Evolutionary conservation across 2,797 vertebrate species (phyloP).

Genomic region (Propithecus deckenii): DNA sequence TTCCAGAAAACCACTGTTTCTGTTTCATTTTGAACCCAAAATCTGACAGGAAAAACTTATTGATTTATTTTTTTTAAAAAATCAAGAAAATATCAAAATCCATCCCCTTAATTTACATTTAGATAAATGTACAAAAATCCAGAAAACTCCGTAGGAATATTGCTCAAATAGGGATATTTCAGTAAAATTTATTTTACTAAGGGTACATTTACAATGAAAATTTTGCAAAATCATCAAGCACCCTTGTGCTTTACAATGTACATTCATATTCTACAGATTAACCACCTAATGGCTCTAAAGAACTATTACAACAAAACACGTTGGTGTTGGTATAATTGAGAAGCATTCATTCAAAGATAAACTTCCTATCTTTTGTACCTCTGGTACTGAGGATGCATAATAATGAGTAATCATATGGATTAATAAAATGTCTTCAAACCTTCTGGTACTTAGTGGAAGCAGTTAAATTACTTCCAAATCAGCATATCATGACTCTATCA

Average conservation of each 20-base stretch:
- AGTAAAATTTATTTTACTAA: constrained; percentile 39
- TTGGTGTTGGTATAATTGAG: not conserved
- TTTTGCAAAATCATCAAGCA: not conserved
- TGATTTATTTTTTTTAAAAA: not conserved
- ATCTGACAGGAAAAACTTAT: not conserved
- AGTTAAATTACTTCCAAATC: constrained; percentile 26
- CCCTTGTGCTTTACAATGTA: not conserved
- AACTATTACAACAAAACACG: not conserved
- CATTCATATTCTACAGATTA: constrained; percentile 26
- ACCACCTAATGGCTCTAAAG: not conserved
- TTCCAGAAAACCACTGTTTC: not conserved
- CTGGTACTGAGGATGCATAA: not conserved
- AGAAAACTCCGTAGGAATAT: not conserved
- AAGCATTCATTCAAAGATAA: constrained; percentile 36
- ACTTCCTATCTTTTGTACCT: not conserved
- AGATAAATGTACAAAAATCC: not conserved
- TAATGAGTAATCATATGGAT: constrained; percentile 4
- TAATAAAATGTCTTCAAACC: not conserved
- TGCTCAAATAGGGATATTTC: not conserved
- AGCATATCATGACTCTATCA: not conserved
- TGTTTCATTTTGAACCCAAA: not conserved
- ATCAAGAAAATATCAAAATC: not conserved
- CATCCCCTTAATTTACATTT: not conserved
- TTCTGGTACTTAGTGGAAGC: not conserved
- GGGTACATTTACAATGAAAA: constrained; percentile 27